Base-by-base conservation (phyloP, 2,113 vertebrate species). In the Cinclus mexicanus region DNA sequence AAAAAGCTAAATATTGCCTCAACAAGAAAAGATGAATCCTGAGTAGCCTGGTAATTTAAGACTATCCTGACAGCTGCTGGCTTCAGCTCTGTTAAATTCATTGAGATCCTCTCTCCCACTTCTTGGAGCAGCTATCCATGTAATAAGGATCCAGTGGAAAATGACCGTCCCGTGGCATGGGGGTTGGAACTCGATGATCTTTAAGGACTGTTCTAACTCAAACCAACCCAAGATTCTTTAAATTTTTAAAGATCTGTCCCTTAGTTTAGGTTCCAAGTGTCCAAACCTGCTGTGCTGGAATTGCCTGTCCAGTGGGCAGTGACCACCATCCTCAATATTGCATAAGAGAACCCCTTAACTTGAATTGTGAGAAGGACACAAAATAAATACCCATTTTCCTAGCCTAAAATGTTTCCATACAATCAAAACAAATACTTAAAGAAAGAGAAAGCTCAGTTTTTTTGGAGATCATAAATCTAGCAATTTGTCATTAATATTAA, bases 131-230 rank as follows among this genome's bases (percentile, higher is more conserved):
- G 7, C 52, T 56, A 47, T 67, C 31, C 35, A 46, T 20, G 14
- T 57, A 47, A 2, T 7, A 5, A 17, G 28, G 15, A 26, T 55
- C 18, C 47, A 56, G 35, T 49, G 42, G 41, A 61, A 83, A 24
- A 12, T 28, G 7, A 5, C 25, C 6, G 10, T 16, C 9, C 25
- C 35, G 8, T 20, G 18, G 41, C 14, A 47, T 0, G 2, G 3
- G 7, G 2, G 3, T 2, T 33, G 42, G 18, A 77, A 56, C 31
- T 28, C 0, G 0, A 23, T 5, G 7, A 11, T 14, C 2, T 61
- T 69, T 28, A 20, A 63, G 17, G 18, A 37, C 7, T 10, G 6
- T 63, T 42, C 31, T 35, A 37, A 28, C 31, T 22, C 41, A 47
- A 83, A 69, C 4, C 35, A 35, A 35, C 7, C 14, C 21, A 63